Conservation (phyloP, 2,888 invertebrate species). For the Aphidoletes aphidimyza region DNA sequence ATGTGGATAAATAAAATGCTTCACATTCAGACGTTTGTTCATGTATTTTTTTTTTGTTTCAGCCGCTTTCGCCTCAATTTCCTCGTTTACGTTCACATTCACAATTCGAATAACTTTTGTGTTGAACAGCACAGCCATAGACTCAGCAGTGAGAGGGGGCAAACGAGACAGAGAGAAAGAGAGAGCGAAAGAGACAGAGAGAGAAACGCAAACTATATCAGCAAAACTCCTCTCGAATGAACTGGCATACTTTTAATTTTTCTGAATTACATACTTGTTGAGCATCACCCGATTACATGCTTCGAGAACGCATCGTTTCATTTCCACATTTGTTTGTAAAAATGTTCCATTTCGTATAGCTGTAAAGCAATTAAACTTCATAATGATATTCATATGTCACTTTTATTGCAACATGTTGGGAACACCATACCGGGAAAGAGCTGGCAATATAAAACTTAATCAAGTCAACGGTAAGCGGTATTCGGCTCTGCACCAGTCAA, state of each 20-base stretch:
- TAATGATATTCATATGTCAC: constrained; percentile 54
- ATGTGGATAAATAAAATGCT: constrained; percentile 22
- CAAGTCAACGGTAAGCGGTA: constrained; percentile 15
- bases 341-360: constrained; percentile 3
- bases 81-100: not conserved
- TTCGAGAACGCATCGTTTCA: not conserved
- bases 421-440: not conserved
- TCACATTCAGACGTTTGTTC: not conserved
- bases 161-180: too few relatives aligned
- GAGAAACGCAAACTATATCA: not conserved
- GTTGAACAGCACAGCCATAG: too few relatives aligned
- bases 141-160: too few relatives aligned
- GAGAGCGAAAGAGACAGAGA: too few relatives aligned
- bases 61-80: not conserved
- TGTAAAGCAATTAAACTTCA: constrained; percentile 53
- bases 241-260: constrained; percentile 40
- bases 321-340: constrained; percentile 13
- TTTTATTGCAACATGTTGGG: constrained; percentile 43
- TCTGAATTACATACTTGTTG: constrained; percentile 52
- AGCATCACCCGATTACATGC: not conserved
- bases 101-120: not conserved
- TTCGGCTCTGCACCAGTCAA: not conserved
- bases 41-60: not conserved
- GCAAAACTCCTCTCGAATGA: not conserved
- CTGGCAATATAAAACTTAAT: constrained; percentile 39